Evolutionary conservation across 23 tunicate genomes (phyloP).

Genomic region (Trididemnum miniatum): DNA sequence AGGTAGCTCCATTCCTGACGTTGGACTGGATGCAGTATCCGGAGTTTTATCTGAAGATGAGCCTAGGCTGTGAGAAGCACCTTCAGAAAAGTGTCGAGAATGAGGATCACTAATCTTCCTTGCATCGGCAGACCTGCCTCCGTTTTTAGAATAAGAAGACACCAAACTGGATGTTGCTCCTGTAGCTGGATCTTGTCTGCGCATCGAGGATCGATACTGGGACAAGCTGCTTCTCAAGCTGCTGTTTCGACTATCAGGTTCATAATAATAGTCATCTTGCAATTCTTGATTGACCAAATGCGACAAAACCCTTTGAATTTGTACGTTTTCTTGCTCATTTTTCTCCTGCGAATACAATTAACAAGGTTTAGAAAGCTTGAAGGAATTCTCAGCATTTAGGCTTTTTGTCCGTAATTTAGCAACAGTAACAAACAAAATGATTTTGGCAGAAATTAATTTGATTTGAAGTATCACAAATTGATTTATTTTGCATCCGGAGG

Average conservation of each 20-base stretch:
- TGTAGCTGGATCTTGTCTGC: not conserved
- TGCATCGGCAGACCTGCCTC: not conserved
- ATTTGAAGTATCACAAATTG: too few relatives aligned
- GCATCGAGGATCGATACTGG: not conserved
- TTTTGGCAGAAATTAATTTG: too few relatives aligned
- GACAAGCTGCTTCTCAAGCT: slow-evolving; percentile 6
- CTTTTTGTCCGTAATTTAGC: too few relatives aligned
- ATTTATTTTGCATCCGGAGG: too few relatives aligned
- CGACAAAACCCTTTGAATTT: slow-evolving; percentile 15
- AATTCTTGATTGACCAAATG: slow-evolving; percentile 6
- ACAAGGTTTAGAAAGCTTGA: too few relatives aligned
- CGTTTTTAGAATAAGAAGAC: not conserved
- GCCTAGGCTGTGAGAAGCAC: not conserved
- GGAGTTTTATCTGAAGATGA: slow-evolving; percentile 42
- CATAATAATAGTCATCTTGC: not conserved
- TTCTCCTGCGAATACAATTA: not conserved
- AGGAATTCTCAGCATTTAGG: too few relatives aligned
- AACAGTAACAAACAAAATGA: too few relatives aligned
- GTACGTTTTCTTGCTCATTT: slow-evolving; percentile 22
- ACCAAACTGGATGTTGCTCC: not conserved
- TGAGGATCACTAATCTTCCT: not conserved
- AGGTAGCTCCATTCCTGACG: slow-evolving; percentile 46
- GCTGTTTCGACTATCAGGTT: slow-evolving; percentile 13
- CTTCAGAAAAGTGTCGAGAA: not conserved
- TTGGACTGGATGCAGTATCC: slow-evolving; percentile 36